A percentile compares a stretch with the other conserved stretches of the same genome.
These are phyloP conservation scores for Troilus luridus DNA, from an alignment of 2,888 invertebrate species.

Conservation along the genomic window DNA sequence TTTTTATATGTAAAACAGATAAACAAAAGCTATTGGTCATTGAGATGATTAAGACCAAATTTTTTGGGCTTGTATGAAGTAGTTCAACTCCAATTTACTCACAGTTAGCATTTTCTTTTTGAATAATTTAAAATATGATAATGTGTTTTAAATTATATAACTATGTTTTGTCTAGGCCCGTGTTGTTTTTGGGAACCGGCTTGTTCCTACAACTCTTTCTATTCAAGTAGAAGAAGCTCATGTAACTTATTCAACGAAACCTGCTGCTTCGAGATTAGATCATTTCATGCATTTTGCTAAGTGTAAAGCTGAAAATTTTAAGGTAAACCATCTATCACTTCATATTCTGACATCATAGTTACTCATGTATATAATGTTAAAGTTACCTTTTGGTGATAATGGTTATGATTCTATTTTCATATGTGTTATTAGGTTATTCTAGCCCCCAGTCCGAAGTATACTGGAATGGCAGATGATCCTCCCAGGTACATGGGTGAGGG, in stretches of 20 bases:
- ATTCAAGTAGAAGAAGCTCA: conserved; percentile 95
- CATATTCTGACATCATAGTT: too few relatives aligned
- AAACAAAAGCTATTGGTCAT: too few relatives aligned
- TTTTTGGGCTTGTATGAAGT: too few relatives aligned
- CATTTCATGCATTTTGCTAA: conserved; percentile 96
- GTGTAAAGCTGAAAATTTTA: conserved; percentile 94
- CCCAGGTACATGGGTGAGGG: conserved; percentile 99
- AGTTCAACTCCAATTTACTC: too few relatives aligned
- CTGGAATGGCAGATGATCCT: conserved; percentile 93
- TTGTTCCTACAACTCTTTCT: conserved; percentile 93
- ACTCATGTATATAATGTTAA: background rate
- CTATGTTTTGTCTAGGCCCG: conserved; percentile 76
- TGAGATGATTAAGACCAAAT: too few relatives aligned
- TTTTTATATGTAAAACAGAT: too few relatives aligned
- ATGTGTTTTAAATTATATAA: too few relatives aligned
- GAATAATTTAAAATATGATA: too few relatives aligned
- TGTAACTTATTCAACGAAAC: conserved; percentile 94
- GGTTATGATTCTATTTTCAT: background rate
- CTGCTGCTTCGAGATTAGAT: conserved; percentile 92
- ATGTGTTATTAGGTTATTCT: conserved; percentile 79
- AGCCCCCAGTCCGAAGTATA: conserved; percentile 96
- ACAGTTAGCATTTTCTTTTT: too few relatives aligned
- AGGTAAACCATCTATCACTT: conserved; percentile 69
- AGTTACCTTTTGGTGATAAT: background rate
- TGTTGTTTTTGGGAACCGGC: conserved; percentile 93